Conservation (phyloP, 2,888 invertebrate species). For the Lepidocyrtoides sp. region DNA sequence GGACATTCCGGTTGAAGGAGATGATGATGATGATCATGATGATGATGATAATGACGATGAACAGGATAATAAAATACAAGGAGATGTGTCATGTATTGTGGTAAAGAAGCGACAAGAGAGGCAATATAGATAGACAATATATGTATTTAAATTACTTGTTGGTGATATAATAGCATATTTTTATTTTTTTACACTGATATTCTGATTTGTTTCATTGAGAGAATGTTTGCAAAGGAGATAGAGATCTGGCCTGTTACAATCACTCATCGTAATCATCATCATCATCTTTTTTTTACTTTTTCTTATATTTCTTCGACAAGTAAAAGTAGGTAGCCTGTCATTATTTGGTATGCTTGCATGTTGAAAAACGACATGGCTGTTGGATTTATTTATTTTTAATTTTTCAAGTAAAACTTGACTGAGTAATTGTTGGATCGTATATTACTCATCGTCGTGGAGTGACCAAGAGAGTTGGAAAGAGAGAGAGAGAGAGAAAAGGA, state of each 20-base stretch:
- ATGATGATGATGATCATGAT: constrained; percentile 10
- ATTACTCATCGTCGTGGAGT: not conserved
- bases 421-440: constrained; percentile 38
- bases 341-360: too few relatives aligned
- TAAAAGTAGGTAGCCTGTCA: not conserved
- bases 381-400: constrained; percentile 47
- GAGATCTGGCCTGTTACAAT: constrained; percentile 31
- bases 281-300: not conserved
- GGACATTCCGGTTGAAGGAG: constrained; percentile 74
- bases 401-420: constrained; percentile 38
- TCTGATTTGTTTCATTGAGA: constrained; percentile 31
- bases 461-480: too few relatives aligned
- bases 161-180: constrained; percentile 34
- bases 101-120: constrained; percentile 59
- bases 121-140: constrained; percentile 52
- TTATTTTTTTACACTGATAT: not conserved
- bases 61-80: constrained; percentile 70
- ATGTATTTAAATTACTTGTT: constrained; percentile 44
- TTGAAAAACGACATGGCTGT: not conserved
- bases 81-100: constrained; percentile 54
- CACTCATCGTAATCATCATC: constrained; percentile 44
- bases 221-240: constrained; percentile 25
- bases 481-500: not conserved
- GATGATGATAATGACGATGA: constrained; percentile 56
- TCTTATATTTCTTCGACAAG: not conserved